Conservation (phyloP, 2,797 vertebrate species). For the Euthynnus affinis region DNA sequence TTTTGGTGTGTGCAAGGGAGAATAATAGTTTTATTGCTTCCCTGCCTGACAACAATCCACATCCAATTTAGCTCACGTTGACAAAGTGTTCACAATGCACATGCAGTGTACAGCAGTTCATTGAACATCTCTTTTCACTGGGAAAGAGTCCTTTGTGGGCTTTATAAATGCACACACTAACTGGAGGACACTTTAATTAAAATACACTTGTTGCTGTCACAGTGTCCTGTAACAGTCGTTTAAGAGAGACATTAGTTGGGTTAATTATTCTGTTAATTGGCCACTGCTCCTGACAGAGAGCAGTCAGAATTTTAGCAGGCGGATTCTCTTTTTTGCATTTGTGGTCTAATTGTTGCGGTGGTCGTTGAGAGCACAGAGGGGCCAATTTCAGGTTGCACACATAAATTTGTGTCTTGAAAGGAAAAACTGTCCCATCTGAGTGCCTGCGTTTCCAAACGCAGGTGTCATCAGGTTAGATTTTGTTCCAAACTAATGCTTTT, state of each 20-base stretch:
- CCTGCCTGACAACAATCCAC: constrained; percentile 66
- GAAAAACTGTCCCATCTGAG: background rate
- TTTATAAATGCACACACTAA: constrained; percentile 72
- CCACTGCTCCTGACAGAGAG: constrained; percentile 51
- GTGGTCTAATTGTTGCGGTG: constrained; percentile 33
- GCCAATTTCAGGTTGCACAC: constrained; percentile 17
- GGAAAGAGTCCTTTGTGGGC: constrained; percentile 68
- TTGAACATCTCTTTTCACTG: constrained; percentile 71
- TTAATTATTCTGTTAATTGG: constrained; percentile 85
- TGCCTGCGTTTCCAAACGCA: background rate
- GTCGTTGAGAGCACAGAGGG: constrained; percentile 3
- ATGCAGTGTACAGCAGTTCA: constrained; percentile 50
- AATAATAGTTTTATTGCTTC: constrained; percentile 62
- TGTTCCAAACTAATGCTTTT: too few species aligned
- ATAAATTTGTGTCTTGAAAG: background rate
- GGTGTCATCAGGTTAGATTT: background rate
- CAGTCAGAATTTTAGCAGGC: constrained; percentile 47
- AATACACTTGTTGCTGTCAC: constrained; percentile 76
- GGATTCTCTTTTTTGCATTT: constrained; percentile 42
- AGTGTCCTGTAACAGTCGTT: constrained; percentile 73
- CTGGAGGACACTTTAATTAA: constrained; percentile 83
- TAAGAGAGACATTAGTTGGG: constrained; percentile 77
- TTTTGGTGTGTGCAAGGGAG: constrained; percentile 24
- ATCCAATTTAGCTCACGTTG: constrained; percentile 66
- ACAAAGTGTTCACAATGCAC: constrained; percentile 50